phyloP scores from a whole-genome alignment of 2,113 vertebrate genomes.

The Pterocles burchelli region DNA sequence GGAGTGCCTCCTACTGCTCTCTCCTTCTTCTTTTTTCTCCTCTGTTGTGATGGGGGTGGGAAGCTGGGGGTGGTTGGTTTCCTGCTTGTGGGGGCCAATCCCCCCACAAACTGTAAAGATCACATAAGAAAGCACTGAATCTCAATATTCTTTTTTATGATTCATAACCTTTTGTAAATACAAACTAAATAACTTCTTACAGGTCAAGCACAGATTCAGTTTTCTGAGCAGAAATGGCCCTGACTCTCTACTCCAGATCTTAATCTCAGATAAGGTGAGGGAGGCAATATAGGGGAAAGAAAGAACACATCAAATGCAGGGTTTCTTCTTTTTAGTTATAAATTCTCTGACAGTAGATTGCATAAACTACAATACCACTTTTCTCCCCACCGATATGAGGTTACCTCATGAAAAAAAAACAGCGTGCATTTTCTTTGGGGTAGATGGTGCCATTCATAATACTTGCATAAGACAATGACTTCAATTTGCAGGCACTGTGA shows the following conservation, averaged over 20 bases:
- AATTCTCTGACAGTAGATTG: neutral
- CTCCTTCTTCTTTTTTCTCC: neutral
- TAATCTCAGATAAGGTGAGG: neutral
- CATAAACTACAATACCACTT: neutral
- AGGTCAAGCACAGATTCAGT: neutral
- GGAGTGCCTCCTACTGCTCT: neutral
- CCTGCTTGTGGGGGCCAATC: neutral
- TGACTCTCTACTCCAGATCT: neutral
- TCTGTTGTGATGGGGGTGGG: neutral
- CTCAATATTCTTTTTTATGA: conserved; percentile 25
- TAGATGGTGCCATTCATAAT: neutral
- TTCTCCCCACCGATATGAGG: neutral
- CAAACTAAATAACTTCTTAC: conserved; percentile 42
- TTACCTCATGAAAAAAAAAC: neutral
- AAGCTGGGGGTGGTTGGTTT: neutral
- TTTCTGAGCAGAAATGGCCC: neutral
- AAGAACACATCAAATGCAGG: neutral
- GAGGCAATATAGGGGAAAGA: neutral
- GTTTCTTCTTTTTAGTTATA: neutral
- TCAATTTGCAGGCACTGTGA: neutral
- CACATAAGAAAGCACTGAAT: neutral
- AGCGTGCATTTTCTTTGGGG: neutral
- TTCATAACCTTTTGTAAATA: conserved; percentile 49
- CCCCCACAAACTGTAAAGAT: neutral
- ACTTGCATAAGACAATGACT: neutral